These are phyloP conservation scores for Phrixothrix hirtus DNA, from an alignment of 2,888 invertebrate species.

Conservation along the genomic window DNA sequence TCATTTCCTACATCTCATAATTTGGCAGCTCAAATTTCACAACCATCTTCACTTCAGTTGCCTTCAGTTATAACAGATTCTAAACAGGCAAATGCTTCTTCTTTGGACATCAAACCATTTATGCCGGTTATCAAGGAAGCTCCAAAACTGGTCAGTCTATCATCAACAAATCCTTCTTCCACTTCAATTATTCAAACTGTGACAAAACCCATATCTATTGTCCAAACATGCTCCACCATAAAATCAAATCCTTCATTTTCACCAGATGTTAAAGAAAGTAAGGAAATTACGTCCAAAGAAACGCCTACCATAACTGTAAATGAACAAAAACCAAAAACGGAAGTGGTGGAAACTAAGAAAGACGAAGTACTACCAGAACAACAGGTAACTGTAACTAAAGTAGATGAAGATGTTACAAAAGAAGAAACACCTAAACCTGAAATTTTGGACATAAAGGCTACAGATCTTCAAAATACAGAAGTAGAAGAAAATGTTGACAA, in stretches of 20 bases:
- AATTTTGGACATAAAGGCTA: not conserved
- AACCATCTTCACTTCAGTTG: not conserved
- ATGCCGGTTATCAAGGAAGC: constrained; percentile 50
- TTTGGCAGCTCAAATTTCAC: constrained; percentile 5
- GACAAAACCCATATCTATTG: not conserved
- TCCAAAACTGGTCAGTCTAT: constrained; percentile 38
- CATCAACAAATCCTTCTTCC: constrained; percentile 25
- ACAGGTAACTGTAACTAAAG: constrained; percentile 44
- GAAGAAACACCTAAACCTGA: constrained; percentile 35
- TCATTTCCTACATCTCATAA: constrained; percentile 15
- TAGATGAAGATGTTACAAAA: constrained; percentile 48
- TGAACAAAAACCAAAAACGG: too few relatives aligned
- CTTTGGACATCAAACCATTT: constrained; percentile 33
- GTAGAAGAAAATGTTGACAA: constrained; percentile 31
- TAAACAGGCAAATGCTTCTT: constrained; percentile 7
- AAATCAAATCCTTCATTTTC: too few relatives aligned
- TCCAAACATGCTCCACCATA: too few relatives aligned
- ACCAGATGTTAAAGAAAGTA: too few relatives aligned
- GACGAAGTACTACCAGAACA: too few relatives aligned
- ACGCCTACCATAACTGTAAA: not conserved
- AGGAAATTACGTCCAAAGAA: too few relatives aligned
- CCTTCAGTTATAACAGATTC: constrained; percentile 12
- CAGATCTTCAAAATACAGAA: constrained; percentile 5
- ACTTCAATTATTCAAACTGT: constrained; percentile 14
- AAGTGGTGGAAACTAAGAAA: not conserved